phyloP scores from a whole-genome alignment of 2,113 vertebrate genomes.

The Gnathonemus echidnorhynchus region DNA sequence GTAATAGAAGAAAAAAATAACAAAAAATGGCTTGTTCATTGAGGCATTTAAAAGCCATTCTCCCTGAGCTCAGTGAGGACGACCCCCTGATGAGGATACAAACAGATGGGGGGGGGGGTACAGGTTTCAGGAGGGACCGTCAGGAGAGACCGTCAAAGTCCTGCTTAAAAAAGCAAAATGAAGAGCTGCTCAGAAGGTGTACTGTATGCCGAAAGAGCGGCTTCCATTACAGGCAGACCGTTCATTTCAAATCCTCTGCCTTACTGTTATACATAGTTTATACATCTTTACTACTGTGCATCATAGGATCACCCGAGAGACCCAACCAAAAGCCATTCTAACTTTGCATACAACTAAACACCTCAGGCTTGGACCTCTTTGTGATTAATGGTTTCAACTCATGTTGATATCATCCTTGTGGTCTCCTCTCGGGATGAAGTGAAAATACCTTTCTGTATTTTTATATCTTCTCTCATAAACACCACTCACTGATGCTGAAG shows the following conservation, averaged over 20 bases:
- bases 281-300: not conserved
- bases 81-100: not conserved
- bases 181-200: not conserved
- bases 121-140: no score
- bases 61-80: not conserved
- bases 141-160: not conserved
- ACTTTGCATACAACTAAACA: not conserved
- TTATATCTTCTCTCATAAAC: not conserved
- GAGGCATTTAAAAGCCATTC: not conserved
- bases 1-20: not conserved
- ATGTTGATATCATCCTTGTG: not conserved
- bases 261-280: not conserved
- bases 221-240: not conserved
- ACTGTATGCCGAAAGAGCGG: not conserved
- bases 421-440: not conserved
- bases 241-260: not conserved
- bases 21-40: not conserved
- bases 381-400: not conserved
- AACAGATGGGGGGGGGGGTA: not conserved
- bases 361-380: not conserved
- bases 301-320: not conserved
- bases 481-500: not conserved
- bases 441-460: not conserved
- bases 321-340: not conserved
- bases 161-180: not conserved